These are phyloP conservation scores for Nematostella vectensis DNA, from an alignment of 92 coral and sea anemone genomes.

Conservation along the genomic window DNA sequence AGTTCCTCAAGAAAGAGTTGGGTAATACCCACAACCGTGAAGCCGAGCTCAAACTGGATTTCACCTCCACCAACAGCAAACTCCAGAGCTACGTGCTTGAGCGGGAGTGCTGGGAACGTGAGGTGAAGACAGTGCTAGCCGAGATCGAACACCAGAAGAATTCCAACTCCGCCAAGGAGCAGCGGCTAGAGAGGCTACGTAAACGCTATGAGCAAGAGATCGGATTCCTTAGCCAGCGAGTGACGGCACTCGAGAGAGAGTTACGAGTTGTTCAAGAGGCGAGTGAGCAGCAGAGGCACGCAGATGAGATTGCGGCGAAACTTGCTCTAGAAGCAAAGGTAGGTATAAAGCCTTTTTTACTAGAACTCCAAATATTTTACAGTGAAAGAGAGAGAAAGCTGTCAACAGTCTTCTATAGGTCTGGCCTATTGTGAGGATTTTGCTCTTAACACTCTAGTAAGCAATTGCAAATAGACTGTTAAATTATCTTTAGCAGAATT, in stretches of 20 bases:
- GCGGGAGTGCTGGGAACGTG: slow-evolving; percentile 84
- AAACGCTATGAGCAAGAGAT: slow-evolving; percentile 79
- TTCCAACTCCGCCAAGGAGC: slow-evolving; percentile 60
- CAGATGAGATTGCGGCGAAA: slow-evolving; percentile 65
- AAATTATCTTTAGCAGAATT: no score
- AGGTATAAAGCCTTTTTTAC: no score
- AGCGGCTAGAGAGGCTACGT: slow-evolving; percentile 59
- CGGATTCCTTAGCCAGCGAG: slow-evolving; percentile 59
- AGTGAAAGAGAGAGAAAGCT: no score
- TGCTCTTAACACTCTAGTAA: no score
- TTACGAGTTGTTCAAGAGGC: slow-evolving; percentile 60
- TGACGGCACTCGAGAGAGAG: slow-evolving; percentile 61
- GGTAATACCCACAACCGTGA: slow-evolving; percentile 58
- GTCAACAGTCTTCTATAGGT: no score
- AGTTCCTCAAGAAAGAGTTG: slow-evolving; percentile 75
- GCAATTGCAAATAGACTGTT: no score
- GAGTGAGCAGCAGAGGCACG: slow-evolving; percentile 74
- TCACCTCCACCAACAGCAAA: slow-evolving; percentile 68
- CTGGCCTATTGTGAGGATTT: no score
- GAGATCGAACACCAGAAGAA: slow-evolving; percentile 80
- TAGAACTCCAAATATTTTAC: no score
- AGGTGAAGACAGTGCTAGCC: slow-evolving; percentile 61
- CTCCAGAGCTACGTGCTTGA: slow-evolving; percentile 83
- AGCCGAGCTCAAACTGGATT: slow-evolving; percentile 75
- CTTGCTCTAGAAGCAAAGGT: slow-evolving; percentile 65